phyloP scores from a whole-genome alignment of 2,113 vertebrate genomes.

The Nothobranchius furzeri region DNA sequence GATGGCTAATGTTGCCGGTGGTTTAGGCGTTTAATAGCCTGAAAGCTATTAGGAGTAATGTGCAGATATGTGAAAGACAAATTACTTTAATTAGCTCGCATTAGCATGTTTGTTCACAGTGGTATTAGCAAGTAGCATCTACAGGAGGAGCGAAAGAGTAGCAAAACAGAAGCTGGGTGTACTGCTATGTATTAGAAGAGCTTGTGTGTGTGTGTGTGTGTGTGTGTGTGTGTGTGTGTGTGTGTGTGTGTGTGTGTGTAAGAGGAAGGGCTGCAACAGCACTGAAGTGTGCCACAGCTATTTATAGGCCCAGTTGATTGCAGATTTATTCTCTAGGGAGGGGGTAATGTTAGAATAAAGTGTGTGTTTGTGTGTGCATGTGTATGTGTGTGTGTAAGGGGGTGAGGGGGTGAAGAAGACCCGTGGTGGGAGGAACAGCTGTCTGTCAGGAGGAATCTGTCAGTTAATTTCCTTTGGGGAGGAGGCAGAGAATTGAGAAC shows the following conservation, averaged over 20 bases:
- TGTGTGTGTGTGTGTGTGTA: slow-evolving; percentile 24
- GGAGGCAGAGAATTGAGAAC: slow-evolving; percentile 61
- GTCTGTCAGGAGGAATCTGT: slow-evolving; percentile 78
- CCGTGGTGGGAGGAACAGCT: slow-evolving; percentile 77
- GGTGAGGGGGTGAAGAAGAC: slow-evolving; percentile 46
- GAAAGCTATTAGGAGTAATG: slow-evolving; percentile 68
- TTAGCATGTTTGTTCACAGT: slow-evolving; percentile 66
- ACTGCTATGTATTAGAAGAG: slow-evolving; percentile 30
- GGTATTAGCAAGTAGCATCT: slow-evolving; percentile 43
- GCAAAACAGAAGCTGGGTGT: slow-evolving; percentile 32
- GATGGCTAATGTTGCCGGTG: slow-evolving; percentile 57
- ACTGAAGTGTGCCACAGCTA: slow-evolving; percentile 74
- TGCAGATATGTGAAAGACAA: slow-evolving; percentile 72
- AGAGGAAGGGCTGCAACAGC: slow-evolving; percentile 52
- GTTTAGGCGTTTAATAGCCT: slow-evolving; percentile 67
- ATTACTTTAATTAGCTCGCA: slow-evolving; percentile 72
- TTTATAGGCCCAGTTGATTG: slow-evolving; percentile 82
- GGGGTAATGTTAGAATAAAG: slow-evolving; percentile 41
- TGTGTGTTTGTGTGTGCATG: slow-evolving; percentile 43
- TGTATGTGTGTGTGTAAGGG: slow-evolving; percentile 19
- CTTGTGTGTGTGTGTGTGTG: slow-evolving; percentile 19
- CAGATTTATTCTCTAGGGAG: slow-evolving; percentile 79
- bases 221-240: slow-evolving; percentile 27
- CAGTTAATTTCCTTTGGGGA: slow-evolving; percentile 80
- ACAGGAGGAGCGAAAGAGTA: slow-evolving; percentile 16